Conservation (phyloP, 2,888 invertebrate genomes). For the Drosophila multiciliata region DNA sequence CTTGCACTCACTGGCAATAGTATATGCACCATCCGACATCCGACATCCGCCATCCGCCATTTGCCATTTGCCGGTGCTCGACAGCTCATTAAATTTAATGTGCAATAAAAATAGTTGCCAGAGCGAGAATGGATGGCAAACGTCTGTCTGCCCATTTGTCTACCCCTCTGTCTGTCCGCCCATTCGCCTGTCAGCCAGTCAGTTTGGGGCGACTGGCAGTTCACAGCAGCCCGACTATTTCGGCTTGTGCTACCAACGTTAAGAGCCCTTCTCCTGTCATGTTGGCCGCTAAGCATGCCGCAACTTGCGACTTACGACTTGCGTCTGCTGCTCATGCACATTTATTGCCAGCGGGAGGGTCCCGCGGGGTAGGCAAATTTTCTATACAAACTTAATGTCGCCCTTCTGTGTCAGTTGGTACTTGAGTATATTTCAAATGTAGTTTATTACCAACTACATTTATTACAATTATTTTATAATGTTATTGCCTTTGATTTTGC, state of each 20-base stretch:
- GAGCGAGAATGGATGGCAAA: conserved; percentile 46
- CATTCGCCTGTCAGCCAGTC: conserved; percentile 7
- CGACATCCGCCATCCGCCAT: background rate
- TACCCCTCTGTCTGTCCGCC: background rate
- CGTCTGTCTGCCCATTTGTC: background rate
- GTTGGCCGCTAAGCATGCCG: conserved; percentile 43
- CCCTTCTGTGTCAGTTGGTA: conserved; percentile 1
- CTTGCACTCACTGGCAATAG: background rate
- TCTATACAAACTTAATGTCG: background rate
- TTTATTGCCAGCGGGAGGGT: conserved; percentile 58
- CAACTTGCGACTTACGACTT: conserved; percentile 22
- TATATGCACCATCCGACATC: conserved; percentile 9
- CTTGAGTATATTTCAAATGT: background rate
- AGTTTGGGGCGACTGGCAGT: background rate
- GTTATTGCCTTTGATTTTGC: background rate
- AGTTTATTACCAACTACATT: background rate
- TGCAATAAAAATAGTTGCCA: conserved; percentile 73
- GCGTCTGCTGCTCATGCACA: conserved; percentile 57
- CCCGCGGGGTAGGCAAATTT: conserved; percentile 4
- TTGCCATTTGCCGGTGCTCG: conserved; percentile 29
- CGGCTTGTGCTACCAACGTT: conserved; percentile 44
- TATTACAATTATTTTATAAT: background rate
- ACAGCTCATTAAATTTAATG: conserved; percentile 76
- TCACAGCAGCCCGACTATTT: conserved; percentile 22
- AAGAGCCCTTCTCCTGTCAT: conserved; percentile 43